Evolutionary conservation across 2,888 invertebrate genomes (phyloP), one percentile per base, ranked within the genome.

Genomic region (Thymelicus sylvestris): DNA sequence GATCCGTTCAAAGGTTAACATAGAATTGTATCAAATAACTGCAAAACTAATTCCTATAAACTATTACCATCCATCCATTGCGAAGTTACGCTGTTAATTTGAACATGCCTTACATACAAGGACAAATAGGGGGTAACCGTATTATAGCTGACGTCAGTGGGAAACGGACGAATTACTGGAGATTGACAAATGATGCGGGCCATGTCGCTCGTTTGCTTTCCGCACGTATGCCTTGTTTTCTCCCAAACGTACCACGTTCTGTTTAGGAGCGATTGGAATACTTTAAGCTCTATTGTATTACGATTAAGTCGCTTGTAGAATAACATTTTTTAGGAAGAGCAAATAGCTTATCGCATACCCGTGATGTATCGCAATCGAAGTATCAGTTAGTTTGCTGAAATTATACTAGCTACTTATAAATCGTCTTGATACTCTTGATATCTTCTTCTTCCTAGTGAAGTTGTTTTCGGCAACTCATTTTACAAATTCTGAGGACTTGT

Each of bases 131-230:
- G 60, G 70, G 59, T 50, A 59, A 65, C 65, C 50, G 60, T 65
- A 70, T 70, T 70, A 70, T 65, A 70, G 70, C 70, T 70, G 52
- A 65, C 70, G 70, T 70, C 70, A 70, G 70, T 44, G 70, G 44
- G 61, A 67, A 64, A 65, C 65, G 65, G 55, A 65, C 72, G 68
- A 70, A 65, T 64, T 61, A 66, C 64, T 62, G 59, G 61, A 61
- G 50, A 50, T 71, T 66, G 72, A 72, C 71, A 72, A 74, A 74
- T 67, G 73, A 73, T 71, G 71, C 71, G 75, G 73, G 66, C 57
- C 50, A 13, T 68, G 67, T 68, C 59, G 59, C 69, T 70, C 69
- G 64, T 70, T 70, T 70, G 70, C 70, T 65, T 64, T 68, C 64
- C 59, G 50, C 70, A 65, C 65, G 69, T 61, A 60, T 70, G 70